Evolutionary conservation across 2,888 invertebrate species (phyloP), one percentile per base, ranked within the genome.

Genomic region (Perithous albicinctus): DNA sequence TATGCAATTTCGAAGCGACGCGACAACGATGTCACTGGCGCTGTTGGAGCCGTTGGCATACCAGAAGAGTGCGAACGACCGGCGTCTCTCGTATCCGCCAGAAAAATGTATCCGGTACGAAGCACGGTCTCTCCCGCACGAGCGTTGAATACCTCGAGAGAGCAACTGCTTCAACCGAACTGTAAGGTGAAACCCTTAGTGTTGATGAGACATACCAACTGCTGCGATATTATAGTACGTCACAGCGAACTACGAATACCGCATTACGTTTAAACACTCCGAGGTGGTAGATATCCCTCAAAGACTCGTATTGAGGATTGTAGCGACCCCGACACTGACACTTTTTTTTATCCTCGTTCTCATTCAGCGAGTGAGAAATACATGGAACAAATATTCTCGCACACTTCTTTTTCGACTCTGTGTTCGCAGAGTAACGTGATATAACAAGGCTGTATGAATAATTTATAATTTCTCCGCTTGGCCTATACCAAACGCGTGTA

Each of bases 381-480:
- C 41, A 38, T 15, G 63, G 3, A 12, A 23, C 23, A 18, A 23
- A 63, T 63, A 18, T 12, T 8, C 29, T 35, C 51, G 20, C 20
- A 54, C 51, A n/a, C 35, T 29, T 35, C 18, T 54, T 7, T 63
- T 29, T 3, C 29, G 32, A 56, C 43, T 56, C 29, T 43, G 43
- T 15, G 46, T 70, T 59, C 29, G 38, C 59, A 26, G 41, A 59
- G 29, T 83, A 87, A 88, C n/a, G n/a, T 86, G 88, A 86, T 87
- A 90, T 90, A 90, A 90, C 88, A 86, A 88, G 87, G 85, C 80
- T 29, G 79, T 82, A 88, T 90, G 89, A 89, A 91, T 91, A 86
- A 90, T 90, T 90, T 87, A 89, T 82, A 46, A 77, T 83, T 87
- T 89, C 86, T 86, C 87, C 64, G 74, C 43, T 72, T n/a, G 15